Base-by-base conservation (phyloP, 2,888 invertebrate genomes). In the Atrina japonica region DNA sequence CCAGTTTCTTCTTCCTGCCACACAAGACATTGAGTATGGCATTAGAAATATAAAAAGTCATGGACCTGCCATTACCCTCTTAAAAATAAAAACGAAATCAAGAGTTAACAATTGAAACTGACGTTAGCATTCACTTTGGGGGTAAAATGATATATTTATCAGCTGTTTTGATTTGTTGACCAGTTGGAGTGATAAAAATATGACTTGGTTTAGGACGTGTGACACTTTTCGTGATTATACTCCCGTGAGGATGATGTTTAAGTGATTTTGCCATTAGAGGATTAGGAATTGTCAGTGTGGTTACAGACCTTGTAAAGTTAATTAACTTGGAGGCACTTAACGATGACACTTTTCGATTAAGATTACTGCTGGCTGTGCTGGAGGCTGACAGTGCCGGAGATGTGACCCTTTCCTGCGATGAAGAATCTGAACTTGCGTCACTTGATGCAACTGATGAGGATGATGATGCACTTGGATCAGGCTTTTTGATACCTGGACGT, bases 221-320 rank as follows among this genome's bases (percentile, higher is more conserved):
- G 27, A 29, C n/a, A n/a, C 30, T 18, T 49, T 61, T 61, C 27
- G 11, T 61, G 21, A 56, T 29, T 30, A 69, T 63, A n/a, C 56
- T 50, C 21, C 69, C 69, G 30, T 64, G 69, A 61, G 49, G 18
- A 59, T 43, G 3, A 18, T 40, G 53, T 52, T 47, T 49, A 21
- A 2, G 58, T 11, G 30, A 35, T 65, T 47, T 73, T 11, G 61
- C 59, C 66, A 41, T 73, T 27, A 69, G 59, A 25, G 80, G 80
- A 55, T 77, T 80, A 27, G 82, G 80, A 56, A 80, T 80, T 41
- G 77, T 78, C 50, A 80, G 43, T 23, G 75, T 72, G 23, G 82
- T 75, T 41, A 71, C 74, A 40, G 78, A 72, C 56, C 71, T 53
- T 35, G 71, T 66, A 52, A 58, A 72, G 21, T 52, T 60, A n/a